A percentile compares a stretch with the other conserved stretches of the same genome.
phyloP scores from a whole-genome alignment of 2,797 vertebrate species.

The Taeniopygia guttata region DNA sequence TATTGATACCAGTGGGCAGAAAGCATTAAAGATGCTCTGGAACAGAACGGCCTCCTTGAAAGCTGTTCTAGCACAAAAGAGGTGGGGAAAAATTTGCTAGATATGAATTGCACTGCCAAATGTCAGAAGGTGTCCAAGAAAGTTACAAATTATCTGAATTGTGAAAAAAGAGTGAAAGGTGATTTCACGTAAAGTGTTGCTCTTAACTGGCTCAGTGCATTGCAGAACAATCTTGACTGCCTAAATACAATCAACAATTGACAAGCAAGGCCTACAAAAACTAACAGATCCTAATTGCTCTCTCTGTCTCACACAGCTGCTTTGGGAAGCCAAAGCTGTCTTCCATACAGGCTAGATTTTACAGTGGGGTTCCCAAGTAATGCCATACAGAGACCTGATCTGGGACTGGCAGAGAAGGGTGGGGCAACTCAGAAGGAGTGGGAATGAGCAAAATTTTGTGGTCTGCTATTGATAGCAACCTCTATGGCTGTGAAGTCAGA shows the following conservation, averaged over 20 bases:
- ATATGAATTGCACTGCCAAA: not conserved
- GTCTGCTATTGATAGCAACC: not conserved
- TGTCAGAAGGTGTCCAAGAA: not conserved
- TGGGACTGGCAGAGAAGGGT: not conserved
- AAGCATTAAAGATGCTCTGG: not conserved
- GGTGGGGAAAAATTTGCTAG: accelerated
- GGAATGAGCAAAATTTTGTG: not conserved
- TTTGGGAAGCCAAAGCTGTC: not conserved
- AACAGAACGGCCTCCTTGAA: not conserved
- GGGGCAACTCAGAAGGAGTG: not conserved
- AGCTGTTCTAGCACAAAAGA: not conserved
- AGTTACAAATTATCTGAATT: not conserved
- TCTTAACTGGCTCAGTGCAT: not conserved
- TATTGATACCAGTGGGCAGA: not conserved
- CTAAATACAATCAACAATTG: not conserved
- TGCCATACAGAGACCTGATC: not conserved
- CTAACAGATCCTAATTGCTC: not conserved
- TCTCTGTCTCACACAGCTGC: not conserved
- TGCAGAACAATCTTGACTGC: not conserved
- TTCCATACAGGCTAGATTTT: not conserved
- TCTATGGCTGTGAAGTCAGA: not conserved
- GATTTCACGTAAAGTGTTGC: not conserved
- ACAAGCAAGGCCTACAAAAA: not conserved
- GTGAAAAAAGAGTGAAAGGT: not conserved
- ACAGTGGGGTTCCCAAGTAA: not conserved